Evolutionary conservation across 2,888 invertebrate genomes (phyloP).

Genomic region (Doris montereyensis): DNA sequence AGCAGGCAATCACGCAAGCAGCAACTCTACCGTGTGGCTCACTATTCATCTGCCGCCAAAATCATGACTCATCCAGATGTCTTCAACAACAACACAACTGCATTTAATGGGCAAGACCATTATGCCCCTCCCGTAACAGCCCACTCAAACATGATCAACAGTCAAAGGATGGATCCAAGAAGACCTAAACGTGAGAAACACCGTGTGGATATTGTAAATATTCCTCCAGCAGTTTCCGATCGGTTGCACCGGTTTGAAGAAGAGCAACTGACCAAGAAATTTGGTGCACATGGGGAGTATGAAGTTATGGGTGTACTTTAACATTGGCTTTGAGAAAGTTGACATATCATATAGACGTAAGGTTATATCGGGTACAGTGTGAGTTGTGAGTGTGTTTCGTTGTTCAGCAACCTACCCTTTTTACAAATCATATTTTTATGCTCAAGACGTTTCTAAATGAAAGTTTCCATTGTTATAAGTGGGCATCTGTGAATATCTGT

Average conservation of each 20-base stretch:
- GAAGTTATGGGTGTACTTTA: conserved; percentile 64
- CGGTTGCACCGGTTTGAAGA: conserved; percentile 48
- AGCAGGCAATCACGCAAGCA: too few relatives aligned
- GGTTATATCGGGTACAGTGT: too few relatives aligned
- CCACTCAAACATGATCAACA: background rate
- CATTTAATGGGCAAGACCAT: too few relatives aligned
- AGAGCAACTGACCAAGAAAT: conserved; percentile 53
- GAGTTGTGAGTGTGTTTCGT: too few relatives aligned
- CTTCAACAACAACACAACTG: conserved; percentile 12
- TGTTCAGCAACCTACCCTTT: too few relatives aligned
- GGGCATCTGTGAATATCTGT: too few relatives aligned
- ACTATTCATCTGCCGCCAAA: conserved; percentile 24
- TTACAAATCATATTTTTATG: too few relatives aligned
- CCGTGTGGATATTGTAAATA: background rate
- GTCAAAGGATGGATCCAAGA: background rate
- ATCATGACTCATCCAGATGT: conserved; percentile 24
- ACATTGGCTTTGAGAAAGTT: too few relatives aligned
- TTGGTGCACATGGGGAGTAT: conserved; percentile 60
- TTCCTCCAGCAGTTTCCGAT: background rate
- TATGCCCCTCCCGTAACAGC: too few relatives aligned
- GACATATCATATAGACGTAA: too few relatives aligned
- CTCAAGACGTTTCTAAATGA: too few relatives aligned
- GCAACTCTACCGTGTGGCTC: conserved; percentile 1
- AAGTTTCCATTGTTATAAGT: too few relatives aligned
- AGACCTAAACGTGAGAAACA: background rate